phyloP scores from a whole-genome alignment of 2,888 invertebrate genomes.

The Selenia dentaria region DNA sequence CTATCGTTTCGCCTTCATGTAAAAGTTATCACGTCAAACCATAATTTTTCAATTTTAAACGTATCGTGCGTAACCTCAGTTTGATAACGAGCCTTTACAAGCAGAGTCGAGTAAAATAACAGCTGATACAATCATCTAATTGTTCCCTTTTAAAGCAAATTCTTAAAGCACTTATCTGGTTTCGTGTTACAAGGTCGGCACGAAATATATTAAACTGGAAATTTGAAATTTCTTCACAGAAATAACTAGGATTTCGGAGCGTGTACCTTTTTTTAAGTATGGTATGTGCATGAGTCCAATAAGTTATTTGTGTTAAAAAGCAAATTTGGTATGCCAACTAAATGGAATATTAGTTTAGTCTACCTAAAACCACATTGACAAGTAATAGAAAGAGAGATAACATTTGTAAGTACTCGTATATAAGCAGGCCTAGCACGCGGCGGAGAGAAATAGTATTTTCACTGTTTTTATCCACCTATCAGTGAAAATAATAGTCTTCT shows the following conservation, averaged over 20 bases:
- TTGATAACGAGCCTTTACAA: conserved; percentile 10
- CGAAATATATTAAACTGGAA: background rate
- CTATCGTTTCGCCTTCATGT: background rate
- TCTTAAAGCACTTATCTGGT: background rate
- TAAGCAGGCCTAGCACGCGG: too few relatives aligned
- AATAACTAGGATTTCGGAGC: background rate
- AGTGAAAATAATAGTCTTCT: too few relatives aligned
- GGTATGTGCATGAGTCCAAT: too few relatives aligned
- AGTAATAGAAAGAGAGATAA: too few relatives aligned
- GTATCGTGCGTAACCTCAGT: background rate
- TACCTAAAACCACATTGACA: too few relatives aligned
- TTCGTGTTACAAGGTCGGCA: background rate
- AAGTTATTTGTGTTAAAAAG: too few relatives aligned
- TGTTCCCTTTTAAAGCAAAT: conserved; percentile 7
- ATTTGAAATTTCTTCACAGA: background rate
- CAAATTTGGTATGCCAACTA: too few relatives aligned
- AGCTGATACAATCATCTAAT: conserved; percentile 3
- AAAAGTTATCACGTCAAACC: background rate
- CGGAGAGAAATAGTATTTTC: too few relatives aligned
- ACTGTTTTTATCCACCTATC: too few relatives aligned
- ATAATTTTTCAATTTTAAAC: conserved; percentile 14
- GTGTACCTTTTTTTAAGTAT: too few relatives aligned
- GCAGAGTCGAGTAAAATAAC: background rate
- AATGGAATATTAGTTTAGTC: too few relatives aligned
- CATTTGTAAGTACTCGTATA: too few relatives aligned